These are phyloP conservation scores for Ichneumon xanthorius DNA, from an alignment of 2,888 invertebrate genomes.

Conservation along the genomic window DNA sequence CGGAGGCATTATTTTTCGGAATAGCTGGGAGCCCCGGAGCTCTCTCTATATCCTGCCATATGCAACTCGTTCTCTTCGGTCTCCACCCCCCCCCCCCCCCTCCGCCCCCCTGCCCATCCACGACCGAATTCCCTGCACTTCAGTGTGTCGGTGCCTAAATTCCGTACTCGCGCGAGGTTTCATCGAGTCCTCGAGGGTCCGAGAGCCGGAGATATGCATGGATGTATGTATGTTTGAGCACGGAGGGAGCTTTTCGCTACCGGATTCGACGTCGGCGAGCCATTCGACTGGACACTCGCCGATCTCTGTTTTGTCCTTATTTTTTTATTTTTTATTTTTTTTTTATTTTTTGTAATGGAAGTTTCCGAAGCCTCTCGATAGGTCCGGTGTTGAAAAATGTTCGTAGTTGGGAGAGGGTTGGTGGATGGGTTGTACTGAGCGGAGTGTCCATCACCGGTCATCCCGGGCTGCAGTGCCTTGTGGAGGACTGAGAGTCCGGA, in stretches of 20 bases:
- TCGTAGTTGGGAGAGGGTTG: not conserved
- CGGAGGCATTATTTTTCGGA: constrained; percentile 73
- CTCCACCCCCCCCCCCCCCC: constrained; percentile 1
- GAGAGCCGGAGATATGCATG: constrained; percentile 49
- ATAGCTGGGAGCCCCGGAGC: constrained; percentile 55
- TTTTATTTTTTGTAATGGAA: constrained; percentile 56
- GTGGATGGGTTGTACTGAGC: not conserved
- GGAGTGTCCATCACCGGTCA: not conserved
- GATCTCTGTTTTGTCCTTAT: constrained; percentile 32
- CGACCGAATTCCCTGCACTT: constrained; percentile 51
- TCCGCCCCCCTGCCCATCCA: constrained; percentile 40
- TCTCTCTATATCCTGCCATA: constrained; percentile 9
- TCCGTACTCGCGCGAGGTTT: constrained; percentile 51
- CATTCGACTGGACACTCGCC: constrained; percentile 57
- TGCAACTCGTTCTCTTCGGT: constrained; percentile 7
- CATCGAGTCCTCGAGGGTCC: constrained; percentile 65
- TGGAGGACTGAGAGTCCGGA: not conserved
- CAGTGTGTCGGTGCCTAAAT: constrained; percentile 47
- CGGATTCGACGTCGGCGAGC: constrained; percentile 50
- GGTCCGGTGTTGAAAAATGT: constrained; percentile 38
- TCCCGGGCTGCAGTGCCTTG: not conserved
- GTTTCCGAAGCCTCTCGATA: constrained; percentile 60
- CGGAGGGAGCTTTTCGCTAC: constrained; percentile 36
- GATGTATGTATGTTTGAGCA: constrained; percentile 23
- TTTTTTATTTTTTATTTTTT: constrained; percentile 33